Evolutionary conservation across 2,113 vertebrate species (phyloP).

Genomic region (Micromys minutus): DNA sequence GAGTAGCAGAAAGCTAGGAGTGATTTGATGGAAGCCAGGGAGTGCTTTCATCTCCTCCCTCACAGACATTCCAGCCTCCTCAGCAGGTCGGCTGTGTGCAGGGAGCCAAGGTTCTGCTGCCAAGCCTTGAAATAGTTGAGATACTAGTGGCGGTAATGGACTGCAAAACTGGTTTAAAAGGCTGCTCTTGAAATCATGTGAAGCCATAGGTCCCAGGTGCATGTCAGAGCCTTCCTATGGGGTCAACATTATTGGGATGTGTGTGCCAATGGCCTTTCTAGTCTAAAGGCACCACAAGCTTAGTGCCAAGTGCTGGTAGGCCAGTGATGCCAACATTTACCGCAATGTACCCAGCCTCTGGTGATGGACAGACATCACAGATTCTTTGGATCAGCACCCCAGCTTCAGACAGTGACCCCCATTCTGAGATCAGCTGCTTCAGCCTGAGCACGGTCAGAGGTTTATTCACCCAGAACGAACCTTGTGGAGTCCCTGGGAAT

Average conservation of each 20-base stretch:
- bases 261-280: not conserved
- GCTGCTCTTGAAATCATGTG: slow-evolving; percentile 23
- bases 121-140: slow-evolving; percentile 47
- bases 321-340: not conserved
- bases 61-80: slow-evolving; percentile 56
- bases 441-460: not conserved
- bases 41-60: slow-evolving; percentile 49
- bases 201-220: not conserved
- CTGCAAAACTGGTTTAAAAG: not conserved
- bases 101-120: slow-evolving; percentile 5
- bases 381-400: not conserved
- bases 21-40: slow-evolving; percentile 59
- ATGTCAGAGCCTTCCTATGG: not conserved
- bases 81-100: not conserved
- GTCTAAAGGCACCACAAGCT: fast-evolving
- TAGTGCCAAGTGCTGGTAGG: not conserved
- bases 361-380: not conserved
- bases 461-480: not conserved
- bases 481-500: not conserved
- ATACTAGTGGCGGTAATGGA: not conserved
- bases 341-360: not conserved
- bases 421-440: not conserved
- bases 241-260: not conserved
- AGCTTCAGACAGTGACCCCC: not conserved
- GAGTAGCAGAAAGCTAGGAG: not conserved